Evolutionary conservation across 2,113 vertebrate species (phyloP).

Genomic region (Toxotes jaculatrix): DNA sequence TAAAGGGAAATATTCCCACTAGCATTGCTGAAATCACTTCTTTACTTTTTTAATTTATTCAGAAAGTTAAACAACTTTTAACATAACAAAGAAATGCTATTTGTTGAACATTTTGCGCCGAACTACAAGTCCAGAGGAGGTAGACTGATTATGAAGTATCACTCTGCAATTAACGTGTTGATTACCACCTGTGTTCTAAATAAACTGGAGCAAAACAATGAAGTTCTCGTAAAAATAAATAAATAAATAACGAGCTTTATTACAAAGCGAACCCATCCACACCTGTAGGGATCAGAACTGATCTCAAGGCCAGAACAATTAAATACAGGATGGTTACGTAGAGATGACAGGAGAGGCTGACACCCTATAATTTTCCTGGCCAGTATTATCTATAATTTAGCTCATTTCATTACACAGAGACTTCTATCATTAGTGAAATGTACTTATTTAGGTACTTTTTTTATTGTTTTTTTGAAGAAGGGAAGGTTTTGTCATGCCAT

Average conservation of each 20-base stretch:
- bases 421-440: conserved; percentile 61
- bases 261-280: conserved; percentile 33
- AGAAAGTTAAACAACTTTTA: conserved; percentile 3
- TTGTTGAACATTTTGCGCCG: not conserved
- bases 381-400: conserved; percentile 82
- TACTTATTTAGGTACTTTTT: conserved; percentile 48
- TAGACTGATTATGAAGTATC: conserved; percentile 20
- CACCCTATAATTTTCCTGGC: conserved; percentile 84
- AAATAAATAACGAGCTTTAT: not conserved
- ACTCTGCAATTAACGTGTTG: conserved; percentile 25
- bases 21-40: not conserved
- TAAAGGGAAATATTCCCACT: not conserved
- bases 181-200: conserved; percentile 35
- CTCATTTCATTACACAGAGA: conserved; percentile 79
- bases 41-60: conserved; percentile 31
- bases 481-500: conserved; percentile 51
- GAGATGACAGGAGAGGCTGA: conserved; percentile 74
- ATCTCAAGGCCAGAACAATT: conserved; percentile 76
- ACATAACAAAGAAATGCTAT: conserved; percentile 25
- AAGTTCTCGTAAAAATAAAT: conserved; percentile 6
- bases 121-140: not conserved
- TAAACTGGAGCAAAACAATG: conserved; percentile 6
- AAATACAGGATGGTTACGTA: conserved; percentile 71
- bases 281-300: conserved; percentile 71
- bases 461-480: conserved; percentile 37